These are phyloP conservation scores for Hippocampus abdominalis DNA, from an alignment of 2,113 vertebrate genomes.

Conservation along the genomic window DNA sequence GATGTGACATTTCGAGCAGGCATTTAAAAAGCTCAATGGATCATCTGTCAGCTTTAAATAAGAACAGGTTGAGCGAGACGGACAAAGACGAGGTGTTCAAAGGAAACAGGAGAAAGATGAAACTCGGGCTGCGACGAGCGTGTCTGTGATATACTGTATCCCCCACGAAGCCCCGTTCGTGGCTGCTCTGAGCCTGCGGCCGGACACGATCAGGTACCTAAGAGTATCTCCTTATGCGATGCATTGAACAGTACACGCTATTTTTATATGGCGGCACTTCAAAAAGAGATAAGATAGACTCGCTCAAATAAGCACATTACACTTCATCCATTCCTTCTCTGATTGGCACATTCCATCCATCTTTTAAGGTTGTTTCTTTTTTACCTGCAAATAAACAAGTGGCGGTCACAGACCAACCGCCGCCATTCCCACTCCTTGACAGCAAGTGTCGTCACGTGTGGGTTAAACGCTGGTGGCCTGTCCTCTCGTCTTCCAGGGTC, in stretches of 20 bases:
- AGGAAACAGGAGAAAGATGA: conserved; percentile 32
- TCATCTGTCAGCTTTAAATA: conserved; percentile 31
- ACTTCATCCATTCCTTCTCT: neutral
- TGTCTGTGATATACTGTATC: conserved; percentile 27
- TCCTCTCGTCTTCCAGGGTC: conserved; percentile 45
- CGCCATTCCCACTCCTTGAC: conserved; percentile 48
- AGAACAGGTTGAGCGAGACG: conserved; percentile 1
- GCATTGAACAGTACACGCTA: conserved; percentile 22
- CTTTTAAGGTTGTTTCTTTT: neutral
- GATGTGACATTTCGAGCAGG: conserved; percentile 30
- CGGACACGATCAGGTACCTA: conserved; percentile 36
- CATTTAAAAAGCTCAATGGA: conserved; percentile 37
- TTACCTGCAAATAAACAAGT: conserved; percentile 22
- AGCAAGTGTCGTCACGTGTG: conserved; percentile 5
- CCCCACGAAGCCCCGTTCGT: conserved; percentile 23
- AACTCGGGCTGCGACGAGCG: conserved; percentile 24
- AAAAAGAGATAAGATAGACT: neutral
- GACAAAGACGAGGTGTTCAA: conserved; percentile 25
- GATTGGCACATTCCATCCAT: conserved; percentile 22
- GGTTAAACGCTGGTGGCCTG: conserved; percentile 15
- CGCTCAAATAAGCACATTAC: conserved; percentile 34
- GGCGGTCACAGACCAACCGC: conserved; percentile 35
- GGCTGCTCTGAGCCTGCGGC: conserved; percentile 17
- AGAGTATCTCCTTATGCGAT: conserved; percentile 39
- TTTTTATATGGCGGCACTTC: neutral